A percentile compares a stretch with the other conserved stretches of the same genome.
Evolutionary conservation across 2,113 vertebrate species (phyloP).

Genomic region (Paracanthobrama guichenoti): DNA sequence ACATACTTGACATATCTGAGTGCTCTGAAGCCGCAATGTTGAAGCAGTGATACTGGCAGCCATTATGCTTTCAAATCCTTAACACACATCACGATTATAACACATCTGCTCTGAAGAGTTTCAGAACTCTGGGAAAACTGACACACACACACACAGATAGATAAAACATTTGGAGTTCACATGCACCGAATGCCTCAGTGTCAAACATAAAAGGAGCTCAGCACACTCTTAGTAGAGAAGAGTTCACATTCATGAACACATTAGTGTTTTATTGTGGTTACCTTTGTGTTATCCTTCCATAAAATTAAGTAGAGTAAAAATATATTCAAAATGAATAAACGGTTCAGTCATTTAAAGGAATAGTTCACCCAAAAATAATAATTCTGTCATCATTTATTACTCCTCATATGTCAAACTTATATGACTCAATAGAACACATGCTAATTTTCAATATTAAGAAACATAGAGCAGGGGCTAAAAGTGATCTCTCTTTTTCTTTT

Average conservation of each 20-base stretch:
- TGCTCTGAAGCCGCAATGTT: not conserved
- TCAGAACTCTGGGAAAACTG: not conserved
- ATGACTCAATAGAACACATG: not conserved
- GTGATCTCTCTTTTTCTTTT: no score
- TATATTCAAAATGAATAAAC: not conserved
- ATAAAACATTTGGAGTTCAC: not conserved
- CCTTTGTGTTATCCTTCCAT: not conserved
- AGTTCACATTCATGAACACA: not conserved
- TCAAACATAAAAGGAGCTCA: constrained; percentile 5
- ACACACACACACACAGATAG: not conserved
- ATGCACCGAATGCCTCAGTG: not conserved
- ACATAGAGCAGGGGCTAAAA: no score
- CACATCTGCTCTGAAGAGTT: constrained; percentile 6
- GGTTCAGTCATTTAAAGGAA: not conserved
- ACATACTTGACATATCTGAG: constrained; percentile 18
- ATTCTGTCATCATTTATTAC: not conserved
- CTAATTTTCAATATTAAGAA: not conserved
- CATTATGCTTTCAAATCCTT: constrained; percentile 42
- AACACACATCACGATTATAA: constrained; percentile 24
- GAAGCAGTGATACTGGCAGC: not conserved
- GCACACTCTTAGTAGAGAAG: not conserved
- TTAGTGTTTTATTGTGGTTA: not conserved
- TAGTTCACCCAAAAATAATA: not conserved
- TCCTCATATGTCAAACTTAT: not conserved
- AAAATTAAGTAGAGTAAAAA: not conserved